phyloP scores from a whole-genome alignment of 2,113 vertebrate genomes.

The Salminus brasiliensis region DNA sequence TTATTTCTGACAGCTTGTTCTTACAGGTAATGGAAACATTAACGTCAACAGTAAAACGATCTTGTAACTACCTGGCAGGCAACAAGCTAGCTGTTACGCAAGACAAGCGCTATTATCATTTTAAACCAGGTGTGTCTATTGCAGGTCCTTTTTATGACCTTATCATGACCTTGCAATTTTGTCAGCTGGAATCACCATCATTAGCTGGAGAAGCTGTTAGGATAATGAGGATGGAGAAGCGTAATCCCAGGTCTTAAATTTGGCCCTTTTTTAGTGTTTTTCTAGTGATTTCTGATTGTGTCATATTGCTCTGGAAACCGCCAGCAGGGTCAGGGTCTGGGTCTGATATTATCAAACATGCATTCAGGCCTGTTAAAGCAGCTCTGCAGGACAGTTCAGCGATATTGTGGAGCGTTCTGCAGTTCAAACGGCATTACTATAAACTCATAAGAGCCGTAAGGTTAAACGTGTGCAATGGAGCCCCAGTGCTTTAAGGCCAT shows the following conservation, averaged over 20 bases:
- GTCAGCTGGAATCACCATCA: not conserved
- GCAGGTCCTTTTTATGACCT: too few relatives aligned
- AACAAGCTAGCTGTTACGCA: not conserved
- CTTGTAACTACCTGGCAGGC: not conserved
- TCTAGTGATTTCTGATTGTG: not conserved
- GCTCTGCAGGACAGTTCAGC: not conserved
- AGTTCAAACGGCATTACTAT: not conserved
- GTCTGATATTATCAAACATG: too few relatives aligned
- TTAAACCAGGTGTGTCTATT: not conserved
- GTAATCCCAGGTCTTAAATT: not conserved
- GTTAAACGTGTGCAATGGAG: not conserved
- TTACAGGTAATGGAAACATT: not conserved
- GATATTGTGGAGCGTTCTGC: too few relatives aligned
- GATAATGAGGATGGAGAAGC: not conserved
- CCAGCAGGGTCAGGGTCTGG: not conserved
- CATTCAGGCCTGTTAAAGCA: not conserved
- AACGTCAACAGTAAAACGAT: not conserved
- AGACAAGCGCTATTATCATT: not conserved
- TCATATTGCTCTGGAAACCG: not conserved
- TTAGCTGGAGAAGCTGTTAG: not conserved
- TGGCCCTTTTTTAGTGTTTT: not conserved
- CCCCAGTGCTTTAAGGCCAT: too few relatives aligned
- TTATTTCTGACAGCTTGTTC: too few relatives aligned
- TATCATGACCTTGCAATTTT: not conserved
- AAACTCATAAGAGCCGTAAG: not conserved